phyloP scores from a whole-genome alignment of 2,113 vertebrate genomes.

The Eolophus roseicapilla region DNA sequence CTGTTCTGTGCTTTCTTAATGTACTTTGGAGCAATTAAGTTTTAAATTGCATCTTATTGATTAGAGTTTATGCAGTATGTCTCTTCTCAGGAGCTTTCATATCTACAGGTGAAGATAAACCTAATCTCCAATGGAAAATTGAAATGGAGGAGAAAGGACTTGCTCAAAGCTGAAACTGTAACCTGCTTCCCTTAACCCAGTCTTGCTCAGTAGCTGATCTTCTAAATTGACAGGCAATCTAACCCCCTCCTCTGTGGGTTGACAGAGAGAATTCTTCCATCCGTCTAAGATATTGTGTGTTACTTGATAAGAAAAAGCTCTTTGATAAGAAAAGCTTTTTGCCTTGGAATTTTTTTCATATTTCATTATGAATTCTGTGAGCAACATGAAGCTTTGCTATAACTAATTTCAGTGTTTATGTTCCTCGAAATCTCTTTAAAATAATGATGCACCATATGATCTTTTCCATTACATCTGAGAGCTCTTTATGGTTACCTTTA shows the following conservation, averaged over 20 bases:
- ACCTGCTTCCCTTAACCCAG: background rate
- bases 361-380: background rate
- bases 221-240: background rate
- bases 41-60: slow-evolving; percentile 14
- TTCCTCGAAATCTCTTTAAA: background rate
- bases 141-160: background rate
- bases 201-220: background rate
- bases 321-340: background rate
- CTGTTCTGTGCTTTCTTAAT: background rate
- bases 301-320: background rate
- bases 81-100: background rate
- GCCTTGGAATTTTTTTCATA: background rate
- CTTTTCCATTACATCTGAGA: background rate
- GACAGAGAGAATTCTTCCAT: too few species aligned
- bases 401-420: background rate
- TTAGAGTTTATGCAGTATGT: background rate
- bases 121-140: background rate
- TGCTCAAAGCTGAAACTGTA: background rate
- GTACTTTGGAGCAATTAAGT: background rate
- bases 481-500: background rate
- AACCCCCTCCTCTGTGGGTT: background rate
- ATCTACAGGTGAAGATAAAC: background rate
- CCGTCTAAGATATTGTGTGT: background rate
- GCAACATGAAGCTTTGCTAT: background rate
- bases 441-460: background rate